Evolutionary conservation across 2,797 vertebrate species (phyloP).

Genomic region (Myoxocephalus aenaeus): DNA sequence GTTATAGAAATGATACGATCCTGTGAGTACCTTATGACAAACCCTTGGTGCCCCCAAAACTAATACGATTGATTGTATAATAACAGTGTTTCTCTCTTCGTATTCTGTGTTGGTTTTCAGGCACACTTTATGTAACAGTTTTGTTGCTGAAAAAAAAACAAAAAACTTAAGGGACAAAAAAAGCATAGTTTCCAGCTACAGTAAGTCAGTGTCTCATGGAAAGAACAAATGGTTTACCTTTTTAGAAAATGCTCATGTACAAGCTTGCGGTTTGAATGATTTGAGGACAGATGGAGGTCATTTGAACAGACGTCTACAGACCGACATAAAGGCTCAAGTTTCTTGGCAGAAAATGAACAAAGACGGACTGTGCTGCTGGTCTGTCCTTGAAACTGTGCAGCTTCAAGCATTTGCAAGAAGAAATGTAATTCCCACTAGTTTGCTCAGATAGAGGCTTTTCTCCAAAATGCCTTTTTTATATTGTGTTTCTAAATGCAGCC

Average conservation of each 20-base stretch:
- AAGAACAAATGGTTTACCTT: constrained; percentile 64
- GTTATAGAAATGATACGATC: constrained; percentile 36
- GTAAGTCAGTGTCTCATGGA: constrained; percentile 84
- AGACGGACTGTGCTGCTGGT: constrained; percentile 38
- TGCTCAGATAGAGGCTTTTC: not conserved
- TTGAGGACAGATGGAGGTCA: constrained; percentile 45
- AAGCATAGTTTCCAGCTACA: constrained; percentile 84
- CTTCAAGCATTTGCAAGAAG: constrained; percentile 34
- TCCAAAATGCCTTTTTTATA: constrained; percentile 13
- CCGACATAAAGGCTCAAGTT: constrained; percentile 52
- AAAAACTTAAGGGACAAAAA: constrained; percentile 55
- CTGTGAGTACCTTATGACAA: constrained; percentile 50
- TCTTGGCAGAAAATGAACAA: constrained; percentile 59
- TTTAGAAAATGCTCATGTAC: constrained; percentile 77
- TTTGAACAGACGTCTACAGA: constrained; percentile 61
- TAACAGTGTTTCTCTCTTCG: constrained; percentile 81
- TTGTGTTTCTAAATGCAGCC: constrained; percentile 26
- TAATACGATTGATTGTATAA: constrained; percentile 84
- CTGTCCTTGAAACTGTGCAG: constrained; percentile 55
- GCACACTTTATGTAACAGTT: constrained; percentile 90
- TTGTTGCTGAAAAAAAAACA: constrained; percentile 75
- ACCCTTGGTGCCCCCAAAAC: constrained; percentile 73
- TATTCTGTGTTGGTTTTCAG: constrained; percentile 87
- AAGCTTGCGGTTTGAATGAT: constrained; percentile 63
- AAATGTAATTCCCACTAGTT: constrained; percentile 39